Percentiles rank a stretch among this genome's conserved stretches.
Evolutionary conservation across 2,888 invertebrate species (phyloP).

Genomic region (Malachius bipustulatus): DNA sequence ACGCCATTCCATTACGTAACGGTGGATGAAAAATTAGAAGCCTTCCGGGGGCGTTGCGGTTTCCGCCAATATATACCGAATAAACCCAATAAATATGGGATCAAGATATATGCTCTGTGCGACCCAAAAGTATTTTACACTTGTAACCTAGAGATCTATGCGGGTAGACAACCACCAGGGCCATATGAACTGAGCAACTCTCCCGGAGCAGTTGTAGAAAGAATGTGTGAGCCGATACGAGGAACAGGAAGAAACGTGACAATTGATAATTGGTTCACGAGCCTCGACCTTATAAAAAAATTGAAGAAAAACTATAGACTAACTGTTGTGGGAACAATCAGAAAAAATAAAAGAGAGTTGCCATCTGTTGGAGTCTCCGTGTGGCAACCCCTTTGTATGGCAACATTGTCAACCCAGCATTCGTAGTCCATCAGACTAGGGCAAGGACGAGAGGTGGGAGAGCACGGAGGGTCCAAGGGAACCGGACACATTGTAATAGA

Average conservation of each 20-base stretch:
- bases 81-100: conserved; percentile 27
- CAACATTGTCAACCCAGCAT: too few species aligned
- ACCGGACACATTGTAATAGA: too few species aligned
- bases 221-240: conserved; percentile 16
- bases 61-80: conserved; percentile 27
- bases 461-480: too few species aligned
- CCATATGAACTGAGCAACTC: conserved; percentile 15
- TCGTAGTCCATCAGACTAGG: too few species aligned
- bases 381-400: too few species aligned
- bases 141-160: conserved; percentile 22
- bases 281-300: too few species aligned
- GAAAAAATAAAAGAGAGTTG: conserved; percentile 13
- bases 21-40: conserved; percentile 25
- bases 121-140: conserved; percentile 25
- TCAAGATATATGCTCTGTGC: conserved; percentile 23
- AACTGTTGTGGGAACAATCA: too few species aligned
- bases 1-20: conserved; percentile 21
- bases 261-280: conserved; percentile 24
- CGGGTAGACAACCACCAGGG: conserved; percentile 22
- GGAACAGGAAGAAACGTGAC: conserved; percentile 24
- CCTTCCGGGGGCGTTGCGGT: conserved; percentile 23
- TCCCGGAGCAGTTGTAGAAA: conserved; percentile 14
- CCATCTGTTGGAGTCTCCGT: conserved; percentile 15
- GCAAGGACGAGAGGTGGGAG: too few species aligned
- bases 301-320: conserved; percentile 13